Percentiles rank a stretch among this genome's conserved stretches.
phyloP scores from a whole-genome alignment of 2,888 invertebrate genomes.

The Erebia palarica region DNA sequence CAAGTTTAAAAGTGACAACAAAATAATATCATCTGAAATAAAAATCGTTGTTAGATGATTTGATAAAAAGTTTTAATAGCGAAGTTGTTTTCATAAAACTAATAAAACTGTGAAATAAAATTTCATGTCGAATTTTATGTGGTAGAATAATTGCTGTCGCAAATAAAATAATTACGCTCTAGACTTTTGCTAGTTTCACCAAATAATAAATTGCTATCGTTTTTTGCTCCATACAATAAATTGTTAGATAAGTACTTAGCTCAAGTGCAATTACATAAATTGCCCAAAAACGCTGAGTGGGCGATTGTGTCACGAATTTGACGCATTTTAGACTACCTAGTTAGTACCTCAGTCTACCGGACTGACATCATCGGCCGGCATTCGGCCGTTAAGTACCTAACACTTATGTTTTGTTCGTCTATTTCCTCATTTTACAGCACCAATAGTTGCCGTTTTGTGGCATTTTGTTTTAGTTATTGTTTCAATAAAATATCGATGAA shows the following conservation, averaged over 20 bases:
- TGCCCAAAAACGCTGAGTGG: conserved; percentile 24
- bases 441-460: background rate
- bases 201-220: background rate
- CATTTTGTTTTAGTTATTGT: background rate
- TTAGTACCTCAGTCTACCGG: conserved; percentile 52
- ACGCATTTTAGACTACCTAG: conserved; percentile 44
- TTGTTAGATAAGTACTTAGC: conserved; percentile 5
- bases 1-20: no score
- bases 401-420: conserved; percentile 32
- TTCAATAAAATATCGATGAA: no score
- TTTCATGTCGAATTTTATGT: background rate
- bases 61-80: no score
- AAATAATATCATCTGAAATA: no score
- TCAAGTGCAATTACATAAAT: conserved; percentile 31
- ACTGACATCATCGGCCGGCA: conserved; percentile 55
- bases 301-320: conserved; percentile 43
- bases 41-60: no score
- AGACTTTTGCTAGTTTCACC: background rate
- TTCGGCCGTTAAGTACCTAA: conserved; percentile 24
- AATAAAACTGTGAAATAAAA: background rate
- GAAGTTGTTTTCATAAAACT: background rate
- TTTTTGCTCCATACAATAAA: conserved; percentile 16
- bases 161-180: background rate
- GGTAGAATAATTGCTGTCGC: background rate
- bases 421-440: conserved; percentile 26